phyloP scores from a whole-genome alignment of 1,140 invertebrate species.

The Listronotus bonariensis region DNA sequence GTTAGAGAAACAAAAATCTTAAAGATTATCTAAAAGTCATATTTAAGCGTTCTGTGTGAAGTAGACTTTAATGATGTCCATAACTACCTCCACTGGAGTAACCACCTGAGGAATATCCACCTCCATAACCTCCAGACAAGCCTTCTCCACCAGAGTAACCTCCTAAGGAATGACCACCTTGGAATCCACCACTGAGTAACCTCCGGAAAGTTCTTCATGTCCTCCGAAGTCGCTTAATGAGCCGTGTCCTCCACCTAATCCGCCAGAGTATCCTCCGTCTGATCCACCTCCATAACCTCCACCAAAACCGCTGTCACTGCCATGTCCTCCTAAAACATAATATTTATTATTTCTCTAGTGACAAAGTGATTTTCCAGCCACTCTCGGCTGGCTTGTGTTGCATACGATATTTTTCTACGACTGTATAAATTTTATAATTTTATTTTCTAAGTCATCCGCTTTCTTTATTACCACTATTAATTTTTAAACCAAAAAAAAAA shows the following conservation, averaged over 20 bases:
- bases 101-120: conserved; percentile 12
- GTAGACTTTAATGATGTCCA: conserved; percentile 17
- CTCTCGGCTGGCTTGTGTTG: too few species aligned
- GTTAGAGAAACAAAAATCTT: too few species aligned
- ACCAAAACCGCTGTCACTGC: conserved; percentile 40
- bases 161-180: neutral
- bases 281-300: conserved; percentile 38
- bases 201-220: neutral
- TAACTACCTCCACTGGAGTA: conserved; percentile 24
- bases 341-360: too few species aligned
- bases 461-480: too few species aligned
- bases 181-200: conserved; percentile 2
- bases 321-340: conserved; percentile 27
- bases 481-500: too few species aligned
- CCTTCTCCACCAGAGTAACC: conserved; percentile 8
- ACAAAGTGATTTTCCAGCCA: too few species aligned
- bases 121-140: conserved; percentile 9
- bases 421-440: too few species aligned
- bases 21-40: too few species aligned
- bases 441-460: too few species aligned
- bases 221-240: conserved; percentile 19
- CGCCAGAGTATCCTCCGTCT: conserved; percentile 32
- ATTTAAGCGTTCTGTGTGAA: neutral
- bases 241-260: conserved; percentile 28
- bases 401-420: too few species aligned